Conservation (phyloP, 2,888 invertebrate species). For the Drosophila leonis region DNA sequence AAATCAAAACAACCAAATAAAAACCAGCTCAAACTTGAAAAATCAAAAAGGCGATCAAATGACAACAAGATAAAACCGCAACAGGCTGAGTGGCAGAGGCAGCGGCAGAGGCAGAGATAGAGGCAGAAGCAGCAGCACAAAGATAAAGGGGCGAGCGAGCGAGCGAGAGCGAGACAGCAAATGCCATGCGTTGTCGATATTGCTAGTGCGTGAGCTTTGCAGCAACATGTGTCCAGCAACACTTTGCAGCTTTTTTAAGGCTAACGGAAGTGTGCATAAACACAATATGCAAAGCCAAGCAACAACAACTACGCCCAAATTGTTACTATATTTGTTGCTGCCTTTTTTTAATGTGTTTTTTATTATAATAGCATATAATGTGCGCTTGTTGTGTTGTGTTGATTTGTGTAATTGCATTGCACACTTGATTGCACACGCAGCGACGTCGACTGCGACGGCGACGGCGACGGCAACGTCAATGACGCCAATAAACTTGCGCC, state of each 20-base stretch:
- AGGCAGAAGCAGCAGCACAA: too few relatives aligned
- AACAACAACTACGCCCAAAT: constrained; percentile 26
- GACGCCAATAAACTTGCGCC: constrained; percentile 73
- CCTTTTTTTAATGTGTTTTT: neutral
- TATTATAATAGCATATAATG: constrained; percentile 33
- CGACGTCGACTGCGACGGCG: constrained; percentile 11
- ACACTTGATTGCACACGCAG: constrained; percentile 72
- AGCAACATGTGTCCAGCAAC: constrained; percentile 65
- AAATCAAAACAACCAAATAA: constrained; percentile 34
- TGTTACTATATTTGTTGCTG: neutral
- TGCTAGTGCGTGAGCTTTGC: neutral
- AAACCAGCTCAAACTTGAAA: constrained; percentile 68
- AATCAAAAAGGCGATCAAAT: constrained; percentile 60
- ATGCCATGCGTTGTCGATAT: constrained; percentile 12
- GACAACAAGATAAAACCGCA: constrained; percentile 37
- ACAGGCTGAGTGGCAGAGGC: constrained; percentile 18
- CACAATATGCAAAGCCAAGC: constrained; percentile 7
- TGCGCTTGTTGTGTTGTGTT: constrained; percentile 43
- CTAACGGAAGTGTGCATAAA: constrained; percentile 64
- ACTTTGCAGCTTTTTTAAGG: constrained; percentile 46
- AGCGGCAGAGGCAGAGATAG: too few relatives aligned
- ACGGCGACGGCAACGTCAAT: constrained; percentile 38
- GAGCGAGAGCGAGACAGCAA: constrained; percentile 7
- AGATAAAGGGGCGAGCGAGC: neutral
- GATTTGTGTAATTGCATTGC: constrained; percentile 78